Evolutionary conservation across 2,113 vertebrate species (phyloP).

Genomic region (Archocentrus centrarchus): DNA sequence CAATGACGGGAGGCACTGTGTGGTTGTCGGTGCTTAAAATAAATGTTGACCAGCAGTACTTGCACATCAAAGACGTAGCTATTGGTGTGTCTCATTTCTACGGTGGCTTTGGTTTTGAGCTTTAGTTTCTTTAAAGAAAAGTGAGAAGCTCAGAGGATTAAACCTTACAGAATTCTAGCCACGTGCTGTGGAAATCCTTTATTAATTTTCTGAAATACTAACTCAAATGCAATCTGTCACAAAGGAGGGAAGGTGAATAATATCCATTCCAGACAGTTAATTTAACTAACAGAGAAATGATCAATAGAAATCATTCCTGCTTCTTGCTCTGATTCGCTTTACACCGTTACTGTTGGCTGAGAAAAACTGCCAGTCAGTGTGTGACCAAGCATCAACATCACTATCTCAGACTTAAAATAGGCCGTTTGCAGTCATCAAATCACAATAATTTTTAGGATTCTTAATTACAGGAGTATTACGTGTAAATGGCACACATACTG

Average conservation of each 20-base stretch:
- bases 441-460: not conserved
- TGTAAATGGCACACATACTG: not conserved
- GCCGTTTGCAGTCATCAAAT: not conserved
- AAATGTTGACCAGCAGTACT: constrained; percentile 3
- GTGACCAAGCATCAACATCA: not conserved
- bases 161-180: not conserved
- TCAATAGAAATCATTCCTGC: not conserved
- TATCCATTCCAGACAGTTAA: not conserved
- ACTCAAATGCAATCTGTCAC: not conserved
- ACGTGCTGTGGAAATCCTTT: not conserved
- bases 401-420: not conserved
- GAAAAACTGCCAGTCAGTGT: not conserved
- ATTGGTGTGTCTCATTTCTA: not conserved
- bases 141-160: not conserved
- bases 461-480: not conserved
- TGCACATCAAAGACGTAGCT: not conserved
- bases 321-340: not conserved
- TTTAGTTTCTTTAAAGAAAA: not conserved
- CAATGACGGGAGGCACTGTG: not conserved
- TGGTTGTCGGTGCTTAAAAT: not conserved
- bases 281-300: not conserved
- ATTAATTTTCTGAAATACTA: not conserved
- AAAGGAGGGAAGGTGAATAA: not conserved
- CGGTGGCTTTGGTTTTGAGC: not conserved
- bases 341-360: not conserved